Evolutionary conservation across 37 sponge, comb jelly and placozoan genomes (phyloP), one percentile per base, ranked within the genome.

Genomic region (Corticium candelabrum): DNA sequence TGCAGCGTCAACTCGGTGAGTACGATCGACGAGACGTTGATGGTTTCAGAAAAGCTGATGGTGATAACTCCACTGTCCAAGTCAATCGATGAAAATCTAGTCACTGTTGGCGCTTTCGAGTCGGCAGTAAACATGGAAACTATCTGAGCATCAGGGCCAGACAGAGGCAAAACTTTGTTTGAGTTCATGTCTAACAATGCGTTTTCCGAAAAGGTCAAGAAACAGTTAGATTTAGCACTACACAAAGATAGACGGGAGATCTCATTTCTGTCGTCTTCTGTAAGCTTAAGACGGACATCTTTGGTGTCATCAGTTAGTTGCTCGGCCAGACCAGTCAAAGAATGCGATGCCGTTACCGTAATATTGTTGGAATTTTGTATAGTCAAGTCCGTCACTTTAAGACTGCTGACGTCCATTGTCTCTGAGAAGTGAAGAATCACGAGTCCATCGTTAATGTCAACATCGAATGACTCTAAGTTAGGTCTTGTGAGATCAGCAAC

Each of bases 1-100:
- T 92, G 87, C 32, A 92, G 81, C 0, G 85, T 73, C 41, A 86
- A 84, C 0, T 62, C 72, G 35, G 83, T 82, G 0, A 84, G 79
- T 76, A 86, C 71, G 3, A 92, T 57, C 3, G 85, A 40, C 21
- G 68, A 33, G 31, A 88, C 75, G 37, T 86, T 41, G 74, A 92
- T 79, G 36, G 89, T 89, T 72, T 92, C 93, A 30, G 85, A 82
- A 79, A 89, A 92, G 72, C 79, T 85, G 30, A 92, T 68, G 2
- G 2, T 73, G 4, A 92, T 0, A 0, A 68, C 5, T 34, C 87
- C 93, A 41, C 74, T 39, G 37, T 89, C 75, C 68, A 92, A 72
- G 74, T 89, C 81, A 57, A 92, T 82, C 31, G 72, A 76, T 74
- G 21, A 7, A 32, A 70, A 70, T 35, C 21, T 4, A 35, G 73